Evolutionary conservation across 1,140 invertebrate species (phyloP).

Genomic region (Achroia grisella): DNA sequence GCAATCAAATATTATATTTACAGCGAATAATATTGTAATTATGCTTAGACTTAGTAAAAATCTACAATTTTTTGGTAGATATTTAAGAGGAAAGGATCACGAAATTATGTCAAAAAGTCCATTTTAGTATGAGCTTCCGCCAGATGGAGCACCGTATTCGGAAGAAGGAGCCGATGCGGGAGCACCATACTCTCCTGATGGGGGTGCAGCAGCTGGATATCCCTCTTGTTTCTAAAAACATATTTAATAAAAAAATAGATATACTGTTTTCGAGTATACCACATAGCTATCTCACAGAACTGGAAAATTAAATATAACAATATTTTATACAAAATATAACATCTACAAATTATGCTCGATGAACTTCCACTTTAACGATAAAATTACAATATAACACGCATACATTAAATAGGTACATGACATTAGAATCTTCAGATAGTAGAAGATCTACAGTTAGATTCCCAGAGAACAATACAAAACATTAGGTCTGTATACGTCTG

Average conservation of each 20-base stretch:
- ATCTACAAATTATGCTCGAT: too few relatives aligned
- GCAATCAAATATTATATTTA: too few relatives aligned
- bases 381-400: too few relatives aligned
- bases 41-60: slow-evolving; percentile 2
- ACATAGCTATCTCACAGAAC: too few relatives aligned
- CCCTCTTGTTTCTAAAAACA: slow-evolving; percentile 67
- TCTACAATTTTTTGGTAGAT: slow-evolving; percentile 5
- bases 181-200: slow-evolving; percentile 57
- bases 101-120: slow-evolving; percentile 2
- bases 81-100: slow-evolving; percentile 11
- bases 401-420: too few relatives aligned
- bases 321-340: too few relatives aligned
- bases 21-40: too few relatives aligned
- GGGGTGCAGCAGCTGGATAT: slow-evolving; percentile 51
- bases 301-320: too few relatives aligned
- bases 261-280: too few relatives aligned
- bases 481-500: background rate
- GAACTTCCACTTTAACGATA: too few relatives aligned
- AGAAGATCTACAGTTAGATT: background rate
- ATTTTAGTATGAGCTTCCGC: slow-evolving; percentile 26
- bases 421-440: too few relatives aligned
- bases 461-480: slow-evolving; percentile 8
- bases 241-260: slow-evolving; percentile 1
- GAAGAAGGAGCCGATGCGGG: slow-evolving; percentile 61
- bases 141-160: slow-evolving; percentile 64